Percentiles rank a stretch among this genome's conserved stretches.
These are phyloP conservation scores for Xiphorhynchus elegans DNA, from an alignment of 2,113 vertebrate genomes.

Conservation along the genomic window DNA sequence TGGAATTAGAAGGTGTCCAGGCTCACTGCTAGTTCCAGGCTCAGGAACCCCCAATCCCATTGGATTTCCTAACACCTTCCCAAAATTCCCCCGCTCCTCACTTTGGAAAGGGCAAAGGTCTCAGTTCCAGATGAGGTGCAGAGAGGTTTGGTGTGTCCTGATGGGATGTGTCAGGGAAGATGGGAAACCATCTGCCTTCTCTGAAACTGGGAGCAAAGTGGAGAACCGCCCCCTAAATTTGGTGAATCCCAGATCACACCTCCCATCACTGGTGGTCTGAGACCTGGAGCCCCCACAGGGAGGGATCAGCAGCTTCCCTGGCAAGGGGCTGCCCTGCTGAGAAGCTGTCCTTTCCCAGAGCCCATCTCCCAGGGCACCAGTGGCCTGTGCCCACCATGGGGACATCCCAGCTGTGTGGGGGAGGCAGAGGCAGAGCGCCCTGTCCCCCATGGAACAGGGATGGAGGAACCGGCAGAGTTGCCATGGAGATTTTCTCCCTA, in stretches of 20 bases:
- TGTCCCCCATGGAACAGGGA: conserved; percentile 23
- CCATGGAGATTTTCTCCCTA: conserved; percentile 66
- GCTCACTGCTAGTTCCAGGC: neutral
- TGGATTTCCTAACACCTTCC: neutral
- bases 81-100: neutral
- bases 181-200: neutral
- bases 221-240: rapidly evolving
- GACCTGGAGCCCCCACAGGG: neutral
- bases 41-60: neutral
- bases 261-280: neutral
- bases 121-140: neutral
- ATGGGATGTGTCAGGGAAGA: neutral
- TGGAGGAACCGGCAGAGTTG: conserved; percentile 44
- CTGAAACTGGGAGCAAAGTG: neutral
- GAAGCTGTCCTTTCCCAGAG: neutral
- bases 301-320: neutral
- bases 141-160: neutral
- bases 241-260: neutral
- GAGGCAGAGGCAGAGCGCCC: conserved; percentile 24
- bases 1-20: neutral
- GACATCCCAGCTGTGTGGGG: neutral
- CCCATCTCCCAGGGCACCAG: neutral
- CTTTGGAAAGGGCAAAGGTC: neutral
- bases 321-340: neutral
- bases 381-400: neutral